A percentile compares a stretch with the other conserved stretches of the same genome.
phyloP scores from a whole-genome alignment of 2,888 invertebrate genomes.

The Nomada lathburiana region DNA sequence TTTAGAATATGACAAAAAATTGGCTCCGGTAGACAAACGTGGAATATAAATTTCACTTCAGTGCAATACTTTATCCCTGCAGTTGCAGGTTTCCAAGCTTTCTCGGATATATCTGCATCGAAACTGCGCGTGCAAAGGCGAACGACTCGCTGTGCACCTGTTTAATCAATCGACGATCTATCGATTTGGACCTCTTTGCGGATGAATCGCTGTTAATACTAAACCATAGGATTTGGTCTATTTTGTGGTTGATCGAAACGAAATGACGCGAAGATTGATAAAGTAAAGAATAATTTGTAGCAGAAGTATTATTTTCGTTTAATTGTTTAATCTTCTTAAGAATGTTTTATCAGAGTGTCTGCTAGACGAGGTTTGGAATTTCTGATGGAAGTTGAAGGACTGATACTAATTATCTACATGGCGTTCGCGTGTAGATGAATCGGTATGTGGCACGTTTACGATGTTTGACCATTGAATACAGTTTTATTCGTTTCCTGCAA shows the following conservation, averaged over 20 bases:
- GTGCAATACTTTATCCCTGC: not conserved
- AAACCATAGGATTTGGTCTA: too few relatives aligned
- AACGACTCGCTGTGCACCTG: constrained; percentile 13
- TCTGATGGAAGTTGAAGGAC: too few relatives aligned
- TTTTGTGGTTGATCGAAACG: too few relatives aligned
- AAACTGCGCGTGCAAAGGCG: constrained; percentile 9
- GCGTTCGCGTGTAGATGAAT: not conserved
- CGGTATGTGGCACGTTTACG: not conserved
- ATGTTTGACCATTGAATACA: constrained; percentile 12
- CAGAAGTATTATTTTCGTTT: too few relatives aligned
- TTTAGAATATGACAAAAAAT: not conserved
- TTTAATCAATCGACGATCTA: constrained; percentile 45
- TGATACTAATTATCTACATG: too few relatives aligned
- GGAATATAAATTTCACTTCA: constrained; percentile 11
- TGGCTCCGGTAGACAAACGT: not conserved
- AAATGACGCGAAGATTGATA: too few relatives aligned
- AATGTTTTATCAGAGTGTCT: too few relatives aligned
- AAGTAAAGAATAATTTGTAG: too few relatives aligned
- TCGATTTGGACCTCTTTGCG: constrained; percentile 16
- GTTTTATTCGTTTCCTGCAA: constrained; percentile 24
- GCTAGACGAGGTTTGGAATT: not conserved
- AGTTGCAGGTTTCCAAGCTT: not conserved
- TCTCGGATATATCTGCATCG: constrained; percentile 13
- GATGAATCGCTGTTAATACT: too few relatives aligned
- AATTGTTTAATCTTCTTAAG: too few relatives aligned